Conservation (phyloP, 1,140 invertebrate genomes). For the Octopus sinensis region DNA sequence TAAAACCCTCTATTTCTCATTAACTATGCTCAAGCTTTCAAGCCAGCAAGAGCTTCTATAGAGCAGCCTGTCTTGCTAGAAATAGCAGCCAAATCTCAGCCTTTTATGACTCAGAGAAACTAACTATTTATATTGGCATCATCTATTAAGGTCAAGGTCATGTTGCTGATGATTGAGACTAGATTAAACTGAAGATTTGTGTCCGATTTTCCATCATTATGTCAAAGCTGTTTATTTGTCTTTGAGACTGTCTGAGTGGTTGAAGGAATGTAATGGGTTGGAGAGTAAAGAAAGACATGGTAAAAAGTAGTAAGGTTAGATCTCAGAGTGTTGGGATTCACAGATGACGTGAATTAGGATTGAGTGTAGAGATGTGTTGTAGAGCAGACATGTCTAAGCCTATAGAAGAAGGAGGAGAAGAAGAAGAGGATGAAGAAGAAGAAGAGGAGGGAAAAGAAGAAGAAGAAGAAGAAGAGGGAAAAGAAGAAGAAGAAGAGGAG, state of each 20-base stretch:
- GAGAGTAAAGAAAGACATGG: not conserved
- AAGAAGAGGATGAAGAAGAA: not conserved
- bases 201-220: too few species aligned
- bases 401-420: not conserved
- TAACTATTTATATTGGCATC: too few species aligned
- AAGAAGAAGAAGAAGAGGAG: not conserved
- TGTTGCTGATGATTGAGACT: too few species aligned
- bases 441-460: constrained; percentile 3
- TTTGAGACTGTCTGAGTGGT: too few species aligned
- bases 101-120: too few species aligned
- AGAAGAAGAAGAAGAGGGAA: not conserved
- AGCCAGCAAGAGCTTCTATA: not conserved
- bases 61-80: not conserved
- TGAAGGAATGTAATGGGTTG: too few species aligned
- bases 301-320: not conserved
- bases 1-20: not conserved
- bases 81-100: not conserved
- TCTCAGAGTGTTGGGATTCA: too few species aligned
- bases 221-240: too few species aligned
- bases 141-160: too few species aligned
- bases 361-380: not conserved
- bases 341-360: too few species aligned
- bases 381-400: not conserved
- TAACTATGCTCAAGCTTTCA: not conserved
- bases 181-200: too few species aligned